Percentiles rank a stretch among this genome's conserved stretches.
Conservation (phyloP, 2,888 invertebrate species). For the Drosophila prostipennis region DNA sequence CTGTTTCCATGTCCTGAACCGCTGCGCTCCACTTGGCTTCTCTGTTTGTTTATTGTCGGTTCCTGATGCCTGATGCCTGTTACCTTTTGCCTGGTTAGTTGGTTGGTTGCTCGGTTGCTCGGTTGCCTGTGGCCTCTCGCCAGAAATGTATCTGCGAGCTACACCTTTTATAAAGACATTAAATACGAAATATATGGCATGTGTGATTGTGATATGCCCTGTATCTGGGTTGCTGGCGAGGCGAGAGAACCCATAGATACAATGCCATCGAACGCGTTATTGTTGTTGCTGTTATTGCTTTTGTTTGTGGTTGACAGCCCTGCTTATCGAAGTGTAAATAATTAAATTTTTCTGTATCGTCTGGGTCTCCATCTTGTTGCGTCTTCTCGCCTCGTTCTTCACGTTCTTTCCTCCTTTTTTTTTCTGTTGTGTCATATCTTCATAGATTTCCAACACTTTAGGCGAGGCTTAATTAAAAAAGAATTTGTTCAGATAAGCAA, state of each 20-base stretch:
- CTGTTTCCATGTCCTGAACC: conserved; percentile 60
- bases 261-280: conserved; percentile 38
- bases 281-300: conserved; percentile 39
- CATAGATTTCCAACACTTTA: conserved; percentile 58
- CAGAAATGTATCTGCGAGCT: conserved; percentile 65
- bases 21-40: conserved; percentile 16
- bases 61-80: conserved; percentile 21
- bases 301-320: conserved; percentile 70
- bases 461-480: conserved; percentile 43
- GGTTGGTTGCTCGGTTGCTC: not conserved
- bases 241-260: conserved; percentile 63
- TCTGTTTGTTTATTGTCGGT: conserved; percentile 66
- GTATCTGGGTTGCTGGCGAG: conserved; percentile 61
- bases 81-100: not conserved
- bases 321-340: conserved; percentile 79
- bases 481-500: conserved; percentile 36
- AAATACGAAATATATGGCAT: conserved; percentile 74
- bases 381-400: not conserved
- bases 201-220: conserved; percentile 73
- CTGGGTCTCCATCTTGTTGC: conserved; percentile 37
- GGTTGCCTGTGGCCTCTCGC: conserved; percentile 33
- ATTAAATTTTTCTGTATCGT: conserved; percentile 59
- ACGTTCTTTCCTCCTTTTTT: not conserved
- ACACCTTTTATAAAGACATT: conserved; percentile 80
- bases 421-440: conserved; percentile 43